Conservation (phyloP, 1,140 invertebrate species). For the Aporrectodea caliginosa region DNA sequence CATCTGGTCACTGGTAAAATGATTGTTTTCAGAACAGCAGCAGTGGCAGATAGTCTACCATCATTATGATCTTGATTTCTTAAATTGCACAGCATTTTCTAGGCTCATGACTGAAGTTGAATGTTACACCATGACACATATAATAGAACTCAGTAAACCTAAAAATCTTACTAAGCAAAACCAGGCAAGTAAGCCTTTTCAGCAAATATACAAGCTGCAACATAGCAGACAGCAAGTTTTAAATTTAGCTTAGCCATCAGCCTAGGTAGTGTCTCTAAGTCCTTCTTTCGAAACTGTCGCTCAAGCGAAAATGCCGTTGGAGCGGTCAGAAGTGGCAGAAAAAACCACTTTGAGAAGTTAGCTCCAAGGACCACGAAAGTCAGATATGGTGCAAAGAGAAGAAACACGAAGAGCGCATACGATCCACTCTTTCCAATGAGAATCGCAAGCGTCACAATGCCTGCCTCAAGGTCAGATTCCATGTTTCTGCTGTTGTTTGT, state of each 20-base stretch:
- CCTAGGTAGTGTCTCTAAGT: slow-evolving; percentile 75
- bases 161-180: slow-evolving; percentile 10
- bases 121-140: too few relatives aligned
- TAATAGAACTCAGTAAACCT: too few relatives aligned
- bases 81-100: too few relatives aligned
- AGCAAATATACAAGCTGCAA: slow-evolving; percentile 62
- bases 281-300: slow-evolving; percentile 75
- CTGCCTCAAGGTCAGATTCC: slow-evolving; percentile 75
- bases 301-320: slow-evolving; percentile 84
- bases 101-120: too few relatives aligned
- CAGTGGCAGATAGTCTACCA: too few relatives aligned
- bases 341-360: slow-evolving; percentile 75
- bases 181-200: background rate
- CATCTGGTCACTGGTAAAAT: too few relatives aligned
- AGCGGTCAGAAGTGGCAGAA: slow-evolving; percentile 80
- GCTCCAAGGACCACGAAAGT: slow-evolving; percentile 77
- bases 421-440: slow-evolving; percentile 85
- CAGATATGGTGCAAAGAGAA: slow-evolving; percentile 87
- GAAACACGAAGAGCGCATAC: slow-evolving; percentile 81
- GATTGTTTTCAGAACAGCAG: too few relatives aligned
- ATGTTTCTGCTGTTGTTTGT: slow-evolving; percentile 90
- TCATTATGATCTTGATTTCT: too few relatives aligned
- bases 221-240: slow-evolving; percentile 82
- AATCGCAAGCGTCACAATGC: slow-evolving; percentile 88
- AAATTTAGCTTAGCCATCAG: slow-evolving; percentile 86